phyloP scores from a whole-genome alignment of 2,113 vertebrate species.

The Fregata magnificens region DNA sequence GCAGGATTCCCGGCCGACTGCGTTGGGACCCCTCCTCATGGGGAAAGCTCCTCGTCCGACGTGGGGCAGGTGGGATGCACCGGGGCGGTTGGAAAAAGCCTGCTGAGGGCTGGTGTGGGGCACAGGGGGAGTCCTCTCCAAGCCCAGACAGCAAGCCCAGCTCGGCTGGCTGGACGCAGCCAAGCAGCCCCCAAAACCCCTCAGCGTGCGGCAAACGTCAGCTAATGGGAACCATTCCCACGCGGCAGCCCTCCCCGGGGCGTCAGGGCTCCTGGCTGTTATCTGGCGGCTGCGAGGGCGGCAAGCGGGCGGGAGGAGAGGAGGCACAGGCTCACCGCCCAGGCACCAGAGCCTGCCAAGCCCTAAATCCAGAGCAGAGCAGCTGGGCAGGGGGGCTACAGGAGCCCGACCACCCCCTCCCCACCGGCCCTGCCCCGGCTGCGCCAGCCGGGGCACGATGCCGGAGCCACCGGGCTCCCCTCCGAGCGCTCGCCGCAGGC shows the following conservation, averaged over 20 bases:
- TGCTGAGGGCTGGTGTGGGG: neutral
- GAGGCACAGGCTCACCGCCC: neutral
- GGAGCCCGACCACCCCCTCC: neutral
- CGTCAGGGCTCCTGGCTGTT: neutral
- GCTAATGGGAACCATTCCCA: neutral
- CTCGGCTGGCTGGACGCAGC: neutral
- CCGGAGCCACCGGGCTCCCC: neutral
- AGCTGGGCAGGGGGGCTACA: neutral
- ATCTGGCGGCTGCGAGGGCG: neutral
- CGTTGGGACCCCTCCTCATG: neutral
- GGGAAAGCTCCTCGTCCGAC: neutral
- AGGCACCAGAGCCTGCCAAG: neutral
- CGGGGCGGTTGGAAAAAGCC: neutral
- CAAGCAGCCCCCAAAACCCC: neutral
- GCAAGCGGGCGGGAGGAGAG: neutral
- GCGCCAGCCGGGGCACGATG: neutral
- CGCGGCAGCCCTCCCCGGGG: fast-evolving
- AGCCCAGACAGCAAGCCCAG: neutral
- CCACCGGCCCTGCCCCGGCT: neutral
- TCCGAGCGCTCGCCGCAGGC: neutral
- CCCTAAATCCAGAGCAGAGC: neutral
- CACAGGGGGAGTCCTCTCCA: neutral
- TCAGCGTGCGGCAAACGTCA: fast-evolving
- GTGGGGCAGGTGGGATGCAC: neutral
- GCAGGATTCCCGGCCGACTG: neutral